phyloP scores from a whole-genome alignment of 2,888 invertebrate genomes.

The Plagiodera versicolora region DNA sequence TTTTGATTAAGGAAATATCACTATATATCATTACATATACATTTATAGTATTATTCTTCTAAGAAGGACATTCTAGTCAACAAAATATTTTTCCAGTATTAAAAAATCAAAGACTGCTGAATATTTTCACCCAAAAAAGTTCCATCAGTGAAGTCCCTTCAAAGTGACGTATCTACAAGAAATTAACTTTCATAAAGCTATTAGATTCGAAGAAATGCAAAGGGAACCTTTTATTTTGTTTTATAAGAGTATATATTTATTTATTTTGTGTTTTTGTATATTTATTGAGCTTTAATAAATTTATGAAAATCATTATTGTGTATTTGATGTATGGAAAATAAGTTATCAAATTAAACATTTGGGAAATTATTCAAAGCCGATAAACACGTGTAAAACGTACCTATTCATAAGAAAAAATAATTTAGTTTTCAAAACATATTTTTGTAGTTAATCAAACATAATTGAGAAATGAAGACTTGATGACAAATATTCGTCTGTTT shows the following conservation, averaged over 20 bases:
- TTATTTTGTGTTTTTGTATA: constrained; percentile 15
- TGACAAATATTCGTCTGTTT: neutral
- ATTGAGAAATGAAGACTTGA: no score
- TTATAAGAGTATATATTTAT: constrained; percentile 13
- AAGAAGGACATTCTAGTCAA: constrained; percentile 35
- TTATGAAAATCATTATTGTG: constrained; percentile 2
- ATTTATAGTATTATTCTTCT: constrained; percentile 14
- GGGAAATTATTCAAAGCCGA: no score
- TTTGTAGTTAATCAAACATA: no score
- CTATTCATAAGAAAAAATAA: no score
- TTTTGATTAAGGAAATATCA: neutral
- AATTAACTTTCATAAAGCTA: neutral
- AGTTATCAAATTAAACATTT: no score
- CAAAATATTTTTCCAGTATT: constrained; percentile 36
- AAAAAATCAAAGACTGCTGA: constrained; percentile 40
- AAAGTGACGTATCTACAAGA: neutral
- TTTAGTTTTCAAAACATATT: no score
- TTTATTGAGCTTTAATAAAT: constrained; percentile 28
- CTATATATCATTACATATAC: neutral
- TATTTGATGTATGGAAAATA: no score
- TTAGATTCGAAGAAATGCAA: neutral
- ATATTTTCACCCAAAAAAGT: constrained; percentile 14
- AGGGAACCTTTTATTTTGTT: constrained; percentile 7
- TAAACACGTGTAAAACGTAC: no score
- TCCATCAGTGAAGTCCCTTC: neutral